These are phyloP conservation scores for Cephus pulcher DNA, from an alignment of 2,888 invertebrate genomes.

Conservation along the genomic window DNA sequence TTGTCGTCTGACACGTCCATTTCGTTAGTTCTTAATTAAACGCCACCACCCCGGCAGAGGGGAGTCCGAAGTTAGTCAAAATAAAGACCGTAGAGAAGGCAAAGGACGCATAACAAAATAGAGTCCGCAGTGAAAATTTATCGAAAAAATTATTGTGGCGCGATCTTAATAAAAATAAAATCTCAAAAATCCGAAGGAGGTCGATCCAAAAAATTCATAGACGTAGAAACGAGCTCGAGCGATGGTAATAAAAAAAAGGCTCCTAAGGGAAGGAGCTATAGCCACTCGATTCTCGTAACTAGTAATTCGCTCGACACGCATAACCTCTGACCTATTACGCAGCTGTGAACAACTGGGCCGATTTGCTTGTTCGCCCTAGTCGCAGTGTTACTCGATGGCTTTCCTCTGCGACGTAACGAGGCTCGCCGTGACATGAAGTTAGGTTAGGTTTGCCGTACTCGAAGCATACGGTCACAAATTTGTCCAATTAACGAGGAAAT, in stretches of 20 bases:
- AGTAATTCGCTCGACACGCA: not conserved
- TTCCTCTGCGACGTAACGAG: not conserved
- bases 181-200: not conserved
- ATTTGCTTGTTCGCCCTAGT: not conserved
- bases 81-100: not conserved
- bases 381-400: not conserved
- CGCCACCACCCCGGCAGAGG: conserved; percentile 17
- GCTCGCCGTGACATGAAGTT: not conserved
- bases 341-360: not conserved
- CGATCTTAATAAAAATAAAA: too few species aligned
- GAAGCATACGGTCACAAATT: not conserved
- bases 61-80: not conserved
- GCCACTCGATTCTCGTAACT: not conserved
- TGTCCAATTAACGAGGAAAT: not conserved
- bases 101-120: not conserved
- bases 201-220: not conserved
- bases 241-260: not conserved
- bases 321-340: not conserved
- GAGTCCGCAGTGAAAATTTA: not conserved
- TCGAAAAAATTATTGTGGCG: not conserved
- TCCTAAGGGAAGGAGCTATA: not conserved
- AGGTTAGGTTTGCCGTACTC: not conserved
- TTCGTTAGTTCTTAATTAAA: conserved; percentile 59
- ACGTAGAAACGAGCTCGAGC: not conserved
- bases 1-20: conserved; percentile 44